Conservation (phyloP, 1,140 invertebrate genomes). For the Cydia pomonella region DNA sequence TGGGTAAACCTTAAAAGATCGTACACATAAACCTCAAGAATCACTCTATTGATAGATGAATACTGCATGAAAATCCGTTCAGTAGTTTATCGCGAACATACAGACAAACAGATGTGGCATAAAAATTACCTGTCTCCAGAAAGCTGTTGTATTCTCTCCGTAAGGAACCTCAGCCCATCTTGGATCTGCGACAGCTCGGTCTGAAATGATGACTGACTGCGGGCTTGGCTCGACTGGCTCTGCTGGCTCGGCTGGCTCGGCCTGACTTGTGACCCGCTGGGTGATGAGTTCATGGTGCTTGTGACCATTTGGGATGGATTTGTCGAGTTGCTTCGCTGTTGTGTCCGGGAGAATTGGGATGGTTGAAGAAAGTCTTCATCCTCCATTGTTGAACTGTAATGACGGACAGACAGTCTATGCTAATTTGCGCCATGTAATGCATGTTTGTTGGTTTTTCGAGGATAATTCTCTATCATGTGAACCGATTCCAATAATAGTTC, state of each 20-base stretch:
- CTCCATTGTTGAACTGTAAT: background rate
- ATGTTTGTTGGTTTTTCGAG: too few relatives aligned
- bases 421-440: too few relatives aligned
- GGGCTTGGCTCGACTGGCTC: too few relatives aligned
- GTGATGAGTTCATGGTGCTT: background rate
- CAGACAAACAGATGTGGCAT: too few relatives aligned
- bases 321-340: background rate
- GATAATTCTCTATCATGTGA: too few relatives aligned
- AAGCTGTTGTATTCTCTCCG: background rate
- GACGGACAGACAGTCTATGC: too few relatives aligned
- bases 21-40: too few relatives aligned
- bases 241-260: background rate
- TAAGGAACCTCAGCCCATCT: background rate
- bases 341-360: conserved; percentile 6
- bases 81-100: too few relatives aligned
- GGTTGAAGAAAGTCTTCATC: background rate
- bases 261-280: background rate
- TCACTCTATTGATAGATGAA: too few relatives aligned
- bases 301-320: background rate
- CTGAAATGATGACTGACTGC: background rate
- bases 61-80: too few relatives aligned
- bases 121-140: conserved; percentile 1
- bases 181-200: background rate
- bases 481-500: too few relatives aligned
- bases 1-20: too few relatives aligned